Percentiles rank a stretch among this genome's conserved stretches.
These are phyloP conservation scores for Myripristis murdjan DNA, from an alignment of 2,797 vertebrate species.

Conservation along the genomic window DNA sequence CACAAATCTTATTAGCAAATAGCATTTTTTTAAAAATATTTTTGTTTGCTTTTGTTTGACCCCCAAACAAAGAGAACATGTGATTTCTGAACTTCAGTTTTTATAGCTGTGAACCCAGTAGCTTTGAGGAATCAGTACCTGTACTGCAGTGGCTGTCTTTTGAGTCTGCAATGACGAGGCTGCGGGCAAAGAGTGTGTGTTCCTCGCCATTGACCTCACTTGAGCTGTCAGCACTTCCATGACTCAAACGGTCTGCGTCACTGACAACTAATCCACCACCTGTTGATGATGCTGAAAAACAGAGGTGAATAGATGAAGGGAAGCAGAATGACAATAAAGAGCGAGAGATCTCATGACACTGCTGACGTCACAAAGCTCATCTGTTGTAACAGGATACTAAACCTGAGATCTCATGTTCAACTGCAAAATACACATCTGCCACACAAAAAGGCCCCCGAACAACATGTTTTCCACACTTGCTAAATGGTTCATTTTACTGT, in stretches of 20 bases:
- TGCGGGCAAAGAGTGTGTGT: slow-evolving; percentile 86
- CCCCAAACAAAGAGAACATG: neutral
- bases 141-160: slow-evolving; percentile 88
- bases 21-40: slow-evolving; percentile 44
- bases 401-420: too few species aligned
- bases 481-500: neutral
- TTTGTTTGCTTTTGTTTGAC: too few species aligned
- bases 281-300: slow-evolving; percentile 53
- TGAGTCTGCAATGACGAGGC: slow-evolving; percentile 86
- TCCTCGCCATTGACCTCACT: slow-evolving; percentile 90
- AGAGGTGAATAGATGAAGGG: slow-evolving; percentile 13
- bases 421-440: too few species aligned
- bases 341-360: neutral
- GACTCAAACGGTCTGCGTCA: slow-evolving; percentile 92
- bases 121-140: slow-evolving; percentile 82
- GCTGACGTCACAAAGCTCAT: too few species aligned
- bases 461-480: neutral
- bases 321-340: neutral
- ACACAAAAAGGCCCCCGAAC: too few species aligned
- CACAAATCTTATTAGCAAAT: neutral
- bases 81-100: neutral
- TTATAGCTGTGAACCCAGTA: slow-evolving; percentile 2
- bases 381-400: too few species aligned
- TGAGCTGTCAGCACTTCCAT: slow-evolving; percentile 91
- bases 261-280: slow-evolving; percentile 72